A percentile compares a stretch with the other conserved stretches of the same genome.
Evolutionary conservation across 2,113 vertebrate species (phyloP).

Genomic region (Lampris megalopsis): DNA sequence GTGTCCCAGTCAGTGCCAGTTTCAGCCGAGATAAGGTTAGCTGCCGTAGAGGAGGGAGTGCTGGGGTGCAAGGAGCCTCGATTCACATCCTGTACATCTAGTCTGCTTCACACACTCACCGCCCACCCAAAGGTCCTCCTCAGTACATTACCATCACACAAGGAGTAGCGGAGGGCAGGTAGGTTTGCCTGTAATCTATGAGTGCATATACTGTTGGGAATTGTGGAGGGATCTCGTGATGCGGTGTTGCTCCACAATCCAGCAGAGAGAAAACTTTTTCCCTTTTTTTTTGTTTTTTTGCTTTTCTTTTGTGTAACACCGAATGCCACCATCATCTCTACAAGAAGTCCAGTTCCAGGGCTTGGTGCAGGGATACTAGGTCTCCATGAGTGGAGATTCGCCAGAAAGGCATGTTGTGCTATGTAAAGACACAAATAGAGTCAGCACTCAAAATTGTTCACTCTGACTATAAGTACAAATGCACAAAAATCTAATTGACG

Average conservation of each 20-base stretch:
- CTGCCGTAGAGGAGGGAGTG: conserved; percentile 75
- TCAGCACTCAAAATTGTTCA: too few species aligned
- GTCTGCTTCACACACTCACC: conserved; percentile 43
- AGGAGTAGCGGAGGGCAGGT: conserved; percentile 11
- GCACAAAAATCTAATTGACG: too few species aligned
- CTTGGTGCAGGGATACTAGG: conserved; percentile 95
- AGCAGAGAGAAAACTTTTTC: neutral
- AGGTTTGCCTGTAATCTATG: conserved; percentile 19
- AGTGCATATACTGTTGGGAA: conserved; percentile 34
- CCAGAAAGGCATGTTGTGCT: conserved; percentile 99
- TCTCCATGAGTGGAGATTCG: conserved; percentile 94
- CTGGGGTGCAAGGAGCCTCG: conserved; percentile 16
- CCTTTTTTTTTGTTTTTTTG: conserved; percentile 11
- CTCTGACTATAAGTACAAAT: too few species aligned
- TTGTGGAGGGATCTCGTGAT: conserved; percentile 22
- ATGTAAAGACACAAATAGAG: neutral
- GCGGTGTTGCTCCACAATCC: conserved; percentile 31
- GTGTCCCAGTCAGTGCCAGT: conserved; percentile 68
- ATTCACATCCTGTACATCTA: conserved; percentile 27
- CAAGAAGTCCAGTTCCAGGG: conserved; percentile 97
- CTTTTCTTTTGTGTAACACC: conserved; percentile 14
- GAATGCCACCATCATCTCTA: conserved; percentile 70
- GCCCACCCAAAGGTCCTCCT: conserved; percentile 46
- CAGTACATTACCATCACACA: conserved; percentile 30
- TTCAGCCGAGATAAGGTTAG: conserved; percentile 65